phyloP scores from a whole-genome alignment of 2,113 vertebrate genomes.

The Lota lota region DNA sequence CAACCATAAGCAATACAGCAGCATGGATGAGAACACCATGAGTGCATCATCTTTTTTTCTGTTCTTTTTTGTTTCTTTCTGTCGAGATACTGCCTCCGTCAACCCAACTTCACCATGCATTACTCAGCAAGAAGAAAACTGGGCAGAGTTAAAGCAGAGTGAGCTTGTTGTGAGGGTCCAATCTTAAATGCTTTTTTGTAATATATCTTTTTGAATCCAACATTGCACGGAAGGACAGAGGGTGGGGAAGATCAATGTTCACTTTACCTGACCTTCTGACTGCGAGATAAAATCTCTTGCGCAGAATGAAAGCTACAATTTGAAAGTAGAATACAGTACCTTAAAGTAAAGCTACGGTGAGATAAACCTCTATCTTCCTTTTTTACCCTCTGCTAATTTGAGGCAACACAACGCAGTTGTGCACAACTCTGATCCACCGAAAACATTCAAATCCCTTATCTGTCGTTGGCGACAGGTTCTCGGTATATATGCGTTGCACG shows the following conservation, averaged over 20 bases:
- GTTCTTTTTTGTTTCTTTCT: background rate
- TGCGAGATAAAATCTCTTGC: background rate
- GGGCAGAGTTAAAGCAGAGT: no score
- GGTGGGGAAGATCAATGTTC: slow-evolving; percentile 30
- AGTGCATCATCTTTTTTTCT: slow-evolving; percentile 29
- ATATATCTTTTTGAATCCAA: slow-evolving; percentile 24
- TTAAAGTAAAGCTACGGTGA: slow-evolving; percentile 25
- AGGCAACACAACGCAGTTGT: slow-evolving; percentile 26
- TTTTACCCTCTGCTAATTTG: slow-evolving; percentile 29
- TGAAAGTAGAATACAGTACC: background rate
- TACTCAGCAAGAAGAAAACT: background rate
- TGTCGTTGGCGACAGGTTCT: slow-evolving; percentile 10
- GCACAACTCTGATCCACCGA: slow-evolving; percentile 5
- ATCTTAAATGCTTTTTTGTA: slow-evolving; percentile 54
- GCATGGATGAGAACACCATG: slow-evolving; percentile 38
- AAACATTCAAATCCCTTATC: background rate
- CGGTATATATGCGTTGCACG: slow-evolving; percentile 3
- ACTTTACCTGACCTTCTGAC: slow-evolving; percentile 1
- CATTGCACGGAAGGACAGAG: slow-evolving; percentile 52
- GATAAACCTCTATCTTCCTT: slow-evolving; percentile 37
- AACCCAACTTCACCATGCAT: slow-evolving; percentile 47
- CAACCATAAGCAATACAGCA: slow-evolving; percentile 77
- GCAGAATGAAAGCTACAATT: slow-evolving; percentile 16
- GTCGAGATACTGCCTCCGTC: slow-evolving; percentile 53
- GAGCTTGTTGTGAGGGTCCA: no score